phyloP scores from a whole-genome alignment of 2,113 vertebrate species.

The Tympanuchus pallidicinctus region DNA sequence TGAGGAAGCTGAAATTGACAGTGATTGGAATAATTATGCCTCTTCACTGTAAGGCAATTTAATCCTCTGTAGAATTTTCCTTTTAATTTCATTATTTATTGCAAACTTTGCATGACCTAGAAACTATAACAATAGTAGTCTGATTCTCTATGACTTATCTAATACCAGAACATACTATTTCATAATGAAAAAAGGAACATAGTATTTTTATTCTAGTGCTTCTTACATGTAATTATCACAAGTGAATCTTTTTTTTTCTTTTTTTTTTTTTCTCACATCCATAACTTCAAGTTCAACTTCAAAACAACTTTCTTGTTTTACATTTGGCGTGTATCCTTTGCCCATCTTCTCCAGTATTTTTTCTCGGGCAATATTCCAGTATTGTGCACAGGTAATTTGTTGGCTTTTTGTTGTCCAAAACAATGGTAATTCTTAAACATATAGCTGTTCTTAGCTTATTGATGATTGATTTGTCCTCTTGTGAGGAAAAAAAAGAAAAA shows the following conservation, averaged over 20 bases:
- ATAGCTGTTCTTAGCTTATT: background rate
- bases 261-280: background rate
- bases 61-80: conserved; percentile 36
- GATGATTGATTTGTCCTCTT: background rate
- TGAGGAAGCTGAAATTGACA: conserved; percentile 65
- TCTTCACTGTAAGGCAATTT: conserved; percentile 48
- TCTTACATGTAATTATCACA: background rate
- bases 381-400: background rate
- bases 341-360: background rate
- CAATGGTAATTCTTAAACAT: background rate
- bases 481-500: background rate
- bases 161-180: background rate
- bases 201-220: background rate
- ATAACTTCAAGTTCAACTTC: background rate
- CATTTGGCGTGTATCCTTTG: background rate
- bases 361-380: background rate
- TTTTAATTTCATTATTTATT: conserved; percentile 50
- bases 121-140: conserved; percentile 1
- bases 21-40: conserved; percentile 52
- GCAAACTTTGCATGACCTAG: background rate
- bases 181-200: background rate
- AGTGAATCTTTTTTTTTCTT: background rate
- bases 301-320: background rate
- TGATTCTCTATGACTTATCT: background rate
- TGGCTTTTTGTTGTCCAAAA: background rate